Conservation (phyloP, 2,888 invertebrate genomes). For the Acanthococcus lagerstroemiae region DNA sequence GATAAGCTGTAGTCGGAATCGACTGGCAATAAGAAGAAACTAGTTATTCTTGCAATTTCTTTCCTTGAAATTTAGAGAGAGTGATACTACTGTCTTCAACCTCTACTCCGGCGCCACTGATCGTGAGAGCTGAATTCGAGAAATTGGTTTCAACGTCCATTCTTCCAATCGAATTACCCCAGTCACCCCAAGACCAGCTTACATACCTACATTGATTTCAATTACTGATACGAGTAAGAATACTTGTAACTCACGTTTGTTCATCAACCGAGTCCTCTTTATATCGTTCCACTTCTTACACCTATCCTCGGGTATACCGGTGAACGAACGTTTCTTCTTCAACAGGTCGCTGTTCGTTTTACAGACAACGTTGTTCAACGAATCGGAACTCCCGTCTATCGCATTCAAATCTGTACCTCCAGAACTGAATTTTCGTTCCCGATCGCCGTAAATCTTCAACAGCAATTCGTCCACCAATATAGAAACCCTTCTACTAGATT, state of each 20-base stretch:
- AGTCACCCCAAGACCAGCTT: no score
- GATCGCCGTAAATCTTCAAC: conserved; percentile 23
- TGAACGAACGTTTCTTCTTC: conserved; percentile 7
- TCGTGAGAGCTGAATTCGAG: no score
- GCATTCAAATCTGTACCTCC: conserved; percentile 6
- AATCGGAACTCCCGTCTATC: conserved; percentile 16
- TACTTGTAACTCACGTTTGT: conserved; percentile 15
- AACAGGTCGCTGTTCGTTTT: background rate
- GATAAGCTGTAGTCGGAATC: no score
- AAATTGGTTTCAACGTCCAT: no score
- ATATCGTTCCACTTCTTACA: conserved; percentile 10
- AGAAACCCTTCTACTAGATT: conserved; percentile 15
- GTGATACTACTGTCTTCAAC: no score
- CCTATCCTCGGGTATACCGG: conserved; percentile 17
- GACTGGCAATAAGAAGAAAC: no score
- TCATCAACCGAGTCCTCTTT: conserved; percentile 16
- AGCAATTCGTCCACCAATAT: conserved; percentile 20
- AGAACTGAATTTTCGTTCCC: conserved; percentile 5
- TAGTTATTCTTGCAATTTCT: no score
- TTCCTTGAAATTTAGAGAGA: no score
- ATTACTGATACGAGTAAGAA: no score
- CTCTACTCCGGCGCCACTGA: no score
- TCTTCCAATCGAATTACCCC: no score
- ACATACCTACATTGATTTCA: no score
- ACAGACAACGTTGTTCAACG: background rate